phyloP scores from a whole-genome alignment of 2,888 invertebrate genomes.

The Macrosoma leucophasiata region DNA sequence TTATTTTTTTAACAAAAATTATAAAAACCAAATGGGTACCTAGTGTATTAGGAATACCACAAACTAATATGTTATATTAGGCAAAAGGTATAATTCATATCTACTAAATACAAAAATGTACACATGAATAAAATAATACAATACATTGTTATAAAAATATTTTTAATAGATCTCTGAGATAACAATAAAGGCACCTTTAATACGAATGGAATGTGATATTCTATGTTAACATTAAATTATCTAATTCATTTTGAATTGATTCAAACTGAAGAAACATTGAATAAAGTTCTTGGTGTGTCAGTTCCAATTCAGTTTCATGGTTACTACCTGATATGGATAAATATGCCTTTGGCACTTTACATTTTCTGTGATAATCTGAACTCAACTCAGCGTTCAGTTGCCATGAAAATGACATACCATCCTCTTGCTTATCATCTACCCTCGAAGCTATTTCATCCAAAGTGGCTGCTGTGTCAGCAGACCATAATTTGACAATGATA shows the following conservation, averaged over 20 bases:
- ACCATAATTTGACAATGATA: slow-evolving; percentile 57
- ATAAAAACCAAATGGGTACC: too few relatives aligned
- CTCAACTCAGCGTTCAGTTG: slow-evolving; percentile 63
- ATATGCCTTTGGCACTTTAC: slow-evolving; percentile 59
- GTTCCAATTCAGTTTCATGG: slow-evolving; percentile 48
- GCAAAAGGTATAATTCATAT: too few relatives aligned
- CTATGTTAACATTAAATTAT: slow-evolving; percentile 41
- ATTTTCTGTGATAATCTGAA: slow-evolving; percentile 56
- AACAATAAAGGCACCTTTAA: too few relatives aligned
- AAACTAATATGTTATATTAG: too few relatives aligned
- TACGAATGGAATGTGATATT: too few relatives aligned
- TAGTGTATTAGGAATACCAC: too few relatives aligned
- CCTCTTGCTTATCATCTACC: slow-evolving; percentile 32
- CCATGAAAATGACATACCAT: slow-evolving; percentile 47
- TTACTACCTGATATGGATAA: slow-evolving; percentile 36
- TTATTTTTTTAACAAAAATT: too few relatives aligned
- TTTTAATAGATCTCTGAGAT: too few relatives aligned
- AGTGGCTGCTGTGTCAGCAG: slow-evolving; percentile 49
- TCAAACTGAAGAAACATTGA: slow-evolving; percentile 61
- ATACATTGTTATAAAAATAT: too few relatives aligned
- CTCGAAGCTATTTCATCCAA: slow-evolving; percentile 46
- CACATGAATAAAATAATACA: too few relatives aligned
- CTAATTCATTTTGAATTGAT: slow-evolving; percentile 62
- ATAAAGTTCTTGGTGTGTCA: slow-evolving; percentile 58
- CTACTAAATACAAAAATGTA: too few relatives aligned